Conservation (phyloP, 2,797 vertebrate genomes). For the Cirrhinus mrigala region DNA sequence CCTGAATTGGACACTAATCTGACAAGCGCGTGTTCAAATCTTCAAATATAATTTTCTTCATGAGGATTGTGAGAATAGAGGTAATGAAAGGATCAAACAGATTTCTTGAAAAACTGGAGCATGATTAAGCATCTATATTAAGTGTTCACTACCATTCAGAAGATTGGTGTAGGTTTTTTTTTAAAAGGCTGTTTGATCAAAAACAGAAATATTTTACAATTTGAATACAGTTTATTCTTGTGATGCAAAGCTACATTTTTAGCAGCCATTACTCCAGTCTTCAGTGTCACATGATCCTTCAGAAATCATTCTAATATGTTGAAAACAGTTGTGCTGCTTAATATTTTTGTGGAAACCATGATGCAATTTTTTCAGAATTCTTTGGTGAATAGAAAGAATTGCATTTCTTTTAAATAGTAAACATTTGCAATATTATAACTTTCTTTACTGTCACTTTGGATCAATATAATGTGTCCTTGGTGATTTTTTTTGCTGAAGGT, state of each 20-base stretch:
- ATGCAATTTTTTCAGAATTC: background rate
- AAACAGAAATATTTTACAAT: background rate
- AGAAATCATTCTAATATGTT: background rate
- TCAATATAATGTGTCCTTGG: background rate
- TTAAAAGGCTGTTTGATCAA: no score
- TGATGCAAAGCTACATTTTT: background rate
- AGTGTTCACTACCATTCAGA: background rate
- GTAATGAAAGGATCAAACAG: background rate
- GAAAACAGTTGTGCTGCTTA: background rate
- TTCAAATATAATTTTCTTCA: background rate
- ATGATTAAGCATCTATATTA: background rate
- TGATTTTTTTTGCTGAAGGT: background rate
- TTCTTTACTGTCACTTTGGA: background rate
- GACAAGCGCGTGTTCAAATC: conserved; percentile 12
- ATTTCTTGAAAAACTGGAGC: background rate
- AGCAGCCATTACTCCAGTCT: background rate
- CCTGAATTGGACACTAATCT: background rate
- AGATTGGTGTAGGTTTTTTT: background rate
- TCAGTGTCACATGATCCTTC: background rate
- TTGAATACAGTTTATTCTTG: background rate
- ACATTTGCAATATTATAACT: background rate
- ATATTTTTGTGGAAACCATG: background rate
- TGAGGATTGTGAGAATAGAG: background rate
- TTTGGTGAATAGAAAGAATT: background rate
- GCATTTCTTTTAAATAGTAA: background rate